Evolutionary conservation across 2,797 vertebrate genomes (phyloP).

Genomic region (Bradypodion pumilum): DNA sequence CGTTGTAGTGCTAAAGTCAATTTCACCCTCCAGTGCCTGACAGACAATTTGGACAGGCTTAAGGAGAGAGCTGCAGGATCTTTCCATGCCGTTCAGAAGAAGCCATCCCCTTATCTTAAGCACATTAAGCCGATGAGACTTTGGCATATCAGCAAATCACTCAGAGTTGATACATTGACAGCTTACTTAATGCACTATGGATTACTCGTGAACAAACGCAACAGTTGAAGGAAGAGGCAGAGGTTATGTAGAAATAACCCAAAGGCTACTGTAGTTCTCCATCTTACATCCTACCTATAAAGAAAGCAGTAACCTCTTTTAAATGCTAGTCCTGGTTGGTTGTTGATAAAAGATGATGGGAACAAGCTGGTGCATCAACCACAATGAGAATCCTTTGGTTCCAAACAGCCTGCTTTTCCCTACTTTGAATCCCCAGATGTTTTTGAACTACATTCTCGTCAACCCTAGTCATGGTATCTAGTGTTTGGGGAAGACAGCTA

Average conservation of each 20-base stretch:
- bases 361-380: not conserved
- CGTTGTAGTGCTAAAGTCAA: constrained; percentile 62
- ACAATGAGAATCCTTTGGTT: not conserved
- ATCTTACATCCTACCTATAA: not conserved
- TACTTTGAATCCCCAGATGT: not conserved
- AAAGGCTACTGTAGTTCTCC: not conserved
- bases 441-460: not conserved
- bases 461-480: not conserved
- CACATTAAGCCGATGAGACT: constrained; percentile 50
- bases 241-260: not conserved
- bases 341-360: not conserved
- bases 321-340: not conserved
- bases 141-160: constrained; percentile 49
- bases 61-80: constrained; percentile 53
- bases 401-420: too few species aligned
- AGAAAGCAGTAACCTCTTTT: not conserved
- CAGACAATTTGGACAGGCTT: constrained; percentile 65
- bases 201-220: constrained; percentile 17
- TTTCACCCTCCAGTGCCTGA: constrained; percentile 60
- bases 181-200: constrained; percentile 23
- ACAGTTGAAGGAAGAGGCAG: not conserved
- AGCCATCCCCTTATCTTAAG: constrained; percentile 55
- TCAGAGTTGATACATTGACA: constrained; percentile 25
- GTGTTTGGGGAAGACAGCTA: not conserved
- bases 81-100: constrained; percentile 55